Evolutionary conservation across 2,888 invertebrate species (phyloP), one percentile per base, ranked within the genome.

Genomic region (Leptopterna dolabrata): DNA sequence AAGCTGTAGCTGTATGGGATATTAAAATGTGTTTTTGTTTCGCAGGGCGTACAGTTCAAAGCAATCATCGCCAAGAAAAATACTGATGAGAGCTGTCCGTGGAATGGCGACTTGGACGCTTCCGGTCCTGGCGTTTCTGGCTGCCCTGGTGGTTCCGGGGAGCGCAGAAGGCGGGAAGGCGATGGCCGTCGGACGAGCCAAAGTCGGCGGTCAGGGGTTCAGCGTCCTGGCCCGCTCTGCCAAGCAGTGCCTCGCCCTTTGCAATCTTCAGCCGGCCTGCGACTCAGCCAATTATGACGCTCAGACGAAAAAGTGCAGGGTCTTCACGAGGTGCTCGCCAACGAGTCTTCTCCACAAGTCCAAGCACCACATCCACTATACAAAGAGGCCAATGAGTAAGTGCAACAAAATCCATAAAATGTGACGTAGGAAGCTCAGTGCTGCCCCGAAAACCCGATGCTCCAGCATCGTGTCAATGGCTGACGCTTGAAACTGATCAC

Each of bases 201-300:
- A 88, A 82, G 88, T 88, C 19, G 73, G 76, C 19, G 89, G 89
- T 3, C 85, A 87, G 9, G 88, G 89, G 16, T 88, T 86, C 87
- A 87, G 83, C 36, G 27, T 89, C 16, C 55, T 84, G 41, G 88
- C 88, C 13, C 41, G 76, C 1, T 80, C 78, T 7, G 85, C 84
- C 55, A 86, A 88, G 45, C 87, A 76, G 19, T 89, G 89, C 41
- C 55, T 88, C 7, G 41, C 80, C 11, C 88, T 89, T 13, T 89
- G 89, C 78, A 87, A 88, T 27, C 76, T 30, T 11, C 89, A 89
- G 76, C 85, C 88, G 11, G 87, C 87, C 24, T 90, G 90, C 55
- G 90, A 90, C 70, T 89, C 89, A 1, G 88, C 89, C 47, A 90
- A 89, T 71, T 90, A 87, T 80, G 80, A 90, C 36, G 81, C 83